Evolutionary conservation across 2,113 vertebrate species (phyloP).

Genomic region (Epinephelus cyanopodus): DNA sequence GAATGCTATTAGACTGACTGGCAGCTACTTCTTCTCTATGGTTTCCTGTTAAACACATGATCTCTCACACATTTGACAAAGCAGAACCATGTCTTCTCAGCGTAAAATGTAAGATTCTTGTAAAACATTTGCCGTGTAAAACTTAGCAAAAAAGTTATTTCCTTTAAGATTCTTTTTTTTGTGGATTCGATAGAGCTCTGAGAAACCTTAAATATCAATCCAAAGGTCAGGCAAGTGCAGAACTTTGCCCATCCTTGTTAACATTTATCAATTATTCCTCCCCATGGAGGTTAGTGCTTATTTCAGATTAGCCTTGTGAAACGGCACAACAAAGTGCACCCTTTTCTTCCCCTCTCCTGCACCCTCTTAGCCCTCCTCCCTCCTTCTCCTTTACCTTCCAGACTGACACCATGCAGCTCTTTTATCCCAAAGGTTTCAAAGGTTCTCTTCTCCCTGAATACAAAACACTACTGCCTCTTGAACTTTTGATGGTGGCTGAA

Average conservation of each 20-base stretch:
- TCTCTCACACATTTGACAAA: background rate
- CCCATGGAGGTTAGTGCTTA: slow-evolving; percentile 46
- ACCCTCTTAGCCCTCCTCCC: slow-evolving; percentile 75
- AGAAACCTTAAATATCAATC: slow-evolving; percentile 17
- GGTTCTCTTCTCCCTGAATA: slow-evolving; percentile 84
- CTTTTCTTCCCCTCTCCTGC: slow-evolving; percentile 69
- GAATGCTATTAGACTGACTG: slow-evolving; percentile 45
- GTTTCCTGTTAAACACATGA: slow-evolving; percentile 35
- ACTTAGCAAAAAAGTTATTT: background rate
- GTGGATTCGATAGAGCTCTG: background rate
- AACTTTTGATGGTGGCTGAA: slow-evolving; percentile 87
- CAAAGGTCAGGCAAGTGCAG: slow-evolving; percentile 46
- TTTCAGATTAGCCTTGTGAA: slow-evolving; percentile 72
- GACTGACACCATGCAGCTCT: slow-evolving; percentile 81
- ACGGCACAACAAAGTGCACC: slow-evolving; percentile 76
- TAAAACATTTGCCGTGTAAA: too few species aligned
- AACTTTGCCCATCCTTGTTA: slow-evolving; percentile 47
- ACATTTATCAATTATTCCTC: slow-evolving; percentile 67
- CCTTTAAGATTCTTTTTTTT: background rate
- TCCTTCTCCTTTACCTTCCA: slow-evolving; percentile 79
- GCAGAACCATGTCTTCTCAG: background rate
- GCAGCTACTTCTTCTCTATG: slow-evolving; percentile 36
- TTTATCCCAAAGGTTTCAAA: slow-evolving; percentile 86
- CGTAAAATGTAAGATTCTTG: background rate
- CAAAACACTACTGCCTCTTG: slow-evolving; percentile 85